Conservation (phyloP, 2,888 invertebrate species). For the Coleophora deauratella region DNA sequence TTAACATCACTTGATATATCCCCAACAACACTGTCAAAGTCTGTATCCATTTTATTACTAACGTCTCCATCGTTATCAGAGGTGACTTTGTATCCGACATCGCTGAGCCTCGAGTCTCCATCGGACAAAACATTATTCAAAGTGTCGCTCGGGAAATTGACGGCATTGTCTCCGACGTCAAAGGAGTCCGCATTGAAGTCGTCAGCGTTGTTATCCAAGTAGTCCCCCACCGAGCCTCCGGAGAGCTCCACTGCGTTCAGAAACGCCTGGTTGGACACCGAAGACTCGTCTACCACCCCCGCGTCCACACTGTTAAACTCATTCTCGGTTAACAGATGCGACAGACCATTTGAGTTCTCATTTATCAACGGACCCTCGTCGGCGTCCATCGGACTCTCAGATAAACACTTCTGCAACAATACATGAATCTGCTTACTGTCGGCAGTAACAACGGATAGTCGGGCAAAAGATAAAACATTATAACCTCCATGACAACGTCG, state of each 20-base stretch:
- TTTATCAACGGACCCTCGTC: slow-evolving; percentile 63
- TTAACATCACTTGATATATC: slow-evolving; percentile 22
- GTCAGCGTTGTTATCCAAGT: slow-evolving; percentile 53
- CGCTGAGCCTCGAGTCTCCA: slow-evolving; percentile 54
- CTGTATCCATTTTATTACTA: slow-evolving; percentile 31
- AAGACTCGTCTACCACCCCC: slow-evolving; percentile 56
- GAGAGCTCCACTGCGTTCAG: slow-evolving; percentile 63
- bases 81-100: slow-evolving; percentile 34
- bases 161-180: slow-evolving; percentile 64
- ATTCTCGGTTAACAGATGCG: slow-evolving; percentile 60
- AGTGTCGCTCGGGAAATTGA: slow-evolving; percentile 57
- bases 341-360: slow-evolving; percentile 63
- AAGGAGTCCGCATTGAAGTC: slow-evolving; percentile 53
- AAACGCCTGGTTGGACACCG: slow-evolving; percentile 62
- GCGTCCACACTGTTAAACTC: slow-evolving; percentile 65
- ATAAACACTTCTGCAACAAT: slow-evolving; percentile 50
- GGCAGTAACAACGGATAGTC: background rate
- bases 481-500: slow-evolving; percentile 22
- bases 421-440: background rate
- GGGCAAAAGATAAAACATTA: slow-evolving; percentile 8
- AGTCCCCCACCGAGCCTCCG: slow-evolving; percentile 63
- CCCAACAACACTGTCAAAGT: slow-evolving; percentile 23
- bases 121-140: slow-evolving; percentile 52
- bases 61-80: slow-evolving; percentile 51
- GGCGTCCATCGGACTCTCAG: slow-evolving; percentile 58